Base-by-base conservation (phyloP, 1,140 invertebrate genomes). In the Leptinotarsa defecta region DNA sequence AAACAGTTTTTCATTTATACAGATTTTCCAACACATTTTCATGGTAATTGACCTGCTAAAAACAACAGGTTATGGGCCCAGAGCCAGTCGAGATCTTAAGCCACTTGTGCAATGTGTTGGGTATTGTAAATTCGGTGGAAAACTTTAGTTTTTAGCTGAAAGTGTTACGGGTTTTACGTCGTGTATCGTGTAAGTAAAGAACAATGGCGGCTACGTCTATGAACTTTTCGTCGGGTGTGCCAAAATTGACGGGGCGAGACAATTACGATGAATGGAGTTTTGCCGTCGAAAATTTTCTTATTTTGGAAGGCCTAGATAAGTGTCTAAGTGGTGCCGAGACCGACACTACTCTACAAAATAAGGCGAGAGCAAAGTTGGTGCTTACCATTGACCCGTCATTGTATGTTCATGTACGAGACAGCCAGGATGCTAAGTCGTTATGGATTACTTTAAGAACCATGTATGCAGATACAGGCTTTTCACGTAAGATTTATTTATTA, bases 201-300 rank as follows among this genome's bases (percentile, higher is more conserved):
- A 34, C 27, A 34, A 34, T 34, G 27, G 27, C 27, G 27, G 27
- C 27, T 34, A 34, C 27, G 27, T 34, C 27, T 34, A 34, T 73
- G 4, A 81, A 75, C 71, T 81, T 78, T 73, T 65, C 81, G 70
- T n/a, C 74, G 34, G 77, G 73, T 77, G 79, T 80, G 4, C 79
- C 79, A 17, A 79, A 77, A 24, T 68, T 82, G 43, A 48, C 62
- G 24, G 79, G 75, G 8, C 52, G 79, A 52, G 79, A 81, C 48
- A 80, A 82, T 69, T 82, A 81, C 74, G 62, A 62, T 3, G 76
- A 80, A 24, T 82, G 81, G 81, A 34, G 69, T 6, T 81, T 79
- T 43, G 78, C 78, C 8, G 70, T 78, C 1, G 74, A 81, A 73
- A 79, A 81, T 69, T 19, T 81, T n/a, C 73, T 82, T 17, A 74